Evolutionary conservation across 2,113 vertebrate genomes (phyloP), one percentile per base, ranked within the genome.

Genomic region (Scalopus aquaticus): DNA sequence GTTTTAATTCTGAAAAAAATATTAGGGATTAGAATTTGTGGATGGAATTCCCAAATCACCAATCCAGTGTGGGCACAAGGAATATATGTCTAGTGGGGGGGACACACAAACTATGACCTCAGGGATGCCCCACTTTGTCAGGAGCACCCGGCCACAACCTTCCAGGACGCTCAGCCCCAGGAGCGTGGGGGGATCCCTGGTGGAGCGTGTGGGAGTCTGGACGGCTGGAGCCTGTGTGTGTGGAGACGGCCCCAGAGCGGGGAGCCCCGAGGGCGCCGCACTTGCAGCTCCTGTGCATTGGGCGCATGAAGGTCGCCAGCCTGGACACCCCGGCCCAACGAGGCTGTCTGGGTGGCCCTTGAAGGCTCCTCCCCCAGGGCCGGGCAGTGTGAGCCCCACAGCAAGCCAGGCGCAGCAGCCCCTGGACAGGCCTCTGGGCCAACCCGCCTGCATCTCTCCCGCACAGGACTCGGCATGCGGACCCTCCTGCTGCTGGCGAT

Each of bases 391-490:
- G 13, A 56, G 9, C 51, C 24, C 8, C n/a, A 42, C 54, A 32
- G 0, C 42, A 51, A 32, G 44, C 20, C 2, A 22, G 1, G 2
- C 35, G 22, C 56, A 62, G 87, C 64, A 9, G 8, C 30, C 39
- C 10, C 64, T 42, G 49, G 3, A 62, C 51, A 74, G 49, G 9
- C 30, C 20, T 22, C 56, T 49, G 39, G 44, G 35, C 12, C 46
- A 54, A 3, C 4, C 4, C 13, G 0, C 17, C 17, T 58, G 35
- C 30, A 11, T 87, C 17, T 83, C 24, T 13, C 39, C 56, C 19
- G n/a, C 51, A 82, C 56, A 91, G 90, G 39, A 9, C 56, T 39
- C 46, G 90, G 16, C 82, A 98, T 98, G 98, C 97, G 97, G 32
- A 13, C n/a, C 1, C 46, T 98, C 79, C 79, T 97, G 0, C 0